These are phyloP conservation scores for Drosophila silvestris DNA, from an alignment of 2,888 invertebrate species.

Conservation along the genomic window DNA sequence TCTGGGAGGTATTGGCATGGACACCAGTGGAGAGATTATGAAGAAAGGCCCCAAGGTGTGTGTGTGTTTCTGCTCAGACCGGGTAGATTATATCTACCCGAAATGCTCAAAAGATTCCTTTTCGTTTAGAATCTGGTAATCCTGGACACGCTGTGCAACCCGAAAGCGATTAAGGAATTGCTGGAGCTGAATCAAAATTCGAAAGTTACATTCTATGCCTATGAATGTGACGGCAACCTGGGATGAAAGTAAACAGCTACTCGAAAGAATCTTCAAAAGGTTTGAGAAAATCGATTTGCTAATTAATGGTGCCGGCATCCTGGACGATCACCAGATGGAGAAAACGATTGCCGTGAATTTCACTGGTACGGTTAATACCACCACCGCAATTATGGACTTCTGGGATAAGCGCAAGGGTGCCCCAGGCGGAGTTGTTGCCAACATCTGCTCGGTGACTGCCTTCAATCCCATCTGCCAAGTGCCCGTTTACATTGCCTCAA, in stretches of 20 bases:
- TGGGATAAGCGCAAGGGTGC: slow-evolving; percentile 85
- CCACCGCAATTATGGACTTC: slow-evolving; percentile 80
- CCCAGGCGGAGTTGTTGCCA: slow-evolving; percentile 83
- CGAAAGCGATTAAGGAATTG: slow-evolving; percentile 39
- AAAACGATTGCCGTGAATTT: slow-evolving; percentile 71
- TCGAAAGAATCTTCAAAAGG: slow-evolving; percentile 60
- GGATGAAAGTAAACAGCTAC: slow-evolving; percentile 61
- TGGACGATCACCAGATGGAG: slow-evolving; percentile 71
- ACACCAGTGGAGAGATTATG: slow-evolving; percentile 66
- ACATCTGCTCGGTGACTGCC: slow-evolving; percentile 83
- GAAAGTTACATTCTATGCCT: slow-evolving; percentile 62
- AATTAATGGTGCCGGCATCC: slow-evolving; percentile 74
- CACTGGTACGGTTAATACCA: slow-evolving; percentile 74
- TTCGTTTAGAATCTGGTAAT: slow-evolving; percentile 73
- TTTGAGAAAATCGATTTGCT: slow-evolving; percentile 73
- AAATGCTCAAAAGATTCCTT: neutral
- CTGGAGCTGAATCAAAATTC: slow-evolving; percentile 39
- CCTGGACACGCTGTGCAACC: slow-evolving; percentile 64
- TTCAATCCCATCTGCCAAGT: slow-evolving; percentile 71
- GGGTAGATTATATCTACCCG: neutral
- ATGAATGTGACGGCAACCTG: slow-evolving; percentile 69
- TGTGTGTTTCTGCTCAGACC: neutral
- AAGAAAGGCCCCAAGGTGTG: slow-evolving; percentile 51
- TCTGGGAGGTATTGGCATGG: slow-evolving; percentile 78
- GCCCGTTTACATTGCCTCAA: slow-evolving; percentile 84